Conservation (phyloP, 2,113 vertebrate genomes). For the Charadrius vociferus region DNA sequence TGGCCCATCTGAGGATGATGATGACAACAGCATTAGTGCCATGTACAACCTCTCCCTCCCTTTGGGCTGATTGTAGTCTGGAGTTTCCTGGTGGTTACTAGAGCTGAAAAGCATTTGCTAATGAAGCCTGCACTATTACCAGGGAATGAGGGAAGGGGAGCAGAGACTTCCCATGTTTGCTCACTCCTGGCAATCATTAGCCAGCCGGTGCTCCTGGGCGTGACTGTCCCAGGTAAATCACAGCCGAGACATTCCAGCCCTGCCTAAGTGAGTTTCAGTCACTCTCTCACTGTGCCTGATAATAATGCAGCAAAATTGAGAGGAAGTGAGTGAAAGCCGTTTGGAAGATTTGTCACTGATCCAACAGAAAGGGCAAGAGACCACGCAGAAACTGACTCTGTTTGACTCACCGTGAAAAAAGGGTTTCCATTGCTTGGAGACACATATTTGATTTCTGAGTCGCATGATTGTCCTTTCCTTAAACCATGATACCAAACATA, state of each 20-base stretch:
- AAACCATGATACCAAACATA: not conserved
- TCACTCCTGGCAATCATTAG: slow-evolving; percentile 33
- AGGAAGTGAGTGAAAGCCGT: not conserved
- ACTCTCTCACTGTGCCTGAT: not conserved
- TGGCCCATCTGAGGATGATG: not conserved
- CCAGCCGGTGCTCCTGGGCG: not conserved
- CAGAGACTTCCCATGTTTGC: not conserved
- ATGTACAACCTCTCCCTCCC: not conserved
- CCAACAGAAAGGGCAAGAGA: not conserved
- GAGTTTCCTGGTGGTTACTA: slow-evolving; percentile 21
- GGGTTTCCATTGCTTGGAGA: not conserved
- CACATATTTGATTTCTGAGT: not conserved
- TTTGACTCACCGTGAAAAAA: not conserved
- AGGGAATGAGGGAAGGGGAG: not conserved
- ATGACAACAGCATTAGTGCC: not conserved
- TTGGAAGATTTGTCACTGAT: not conserved
- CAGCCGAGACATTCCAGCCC: not conserved
- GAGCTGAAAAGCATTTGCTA: slow-evolving; percentile 11
- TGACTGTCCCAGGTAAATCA: slow-evolving; percentile 28
- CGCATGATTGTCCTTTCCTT: not conserved
- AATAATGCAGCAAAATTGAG: not conserved
- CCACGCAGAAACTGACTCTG: not conserved
- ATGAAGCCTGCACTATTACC: not conserved
- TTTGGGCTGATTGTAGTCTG: not conserved
- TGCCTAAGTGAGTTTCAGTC: slow-evolving; percentile 16